Evolutionary conservation across 2,113 vertebrate genomes (phyloP).

Genomic region (Pongo abelii): DNA sequence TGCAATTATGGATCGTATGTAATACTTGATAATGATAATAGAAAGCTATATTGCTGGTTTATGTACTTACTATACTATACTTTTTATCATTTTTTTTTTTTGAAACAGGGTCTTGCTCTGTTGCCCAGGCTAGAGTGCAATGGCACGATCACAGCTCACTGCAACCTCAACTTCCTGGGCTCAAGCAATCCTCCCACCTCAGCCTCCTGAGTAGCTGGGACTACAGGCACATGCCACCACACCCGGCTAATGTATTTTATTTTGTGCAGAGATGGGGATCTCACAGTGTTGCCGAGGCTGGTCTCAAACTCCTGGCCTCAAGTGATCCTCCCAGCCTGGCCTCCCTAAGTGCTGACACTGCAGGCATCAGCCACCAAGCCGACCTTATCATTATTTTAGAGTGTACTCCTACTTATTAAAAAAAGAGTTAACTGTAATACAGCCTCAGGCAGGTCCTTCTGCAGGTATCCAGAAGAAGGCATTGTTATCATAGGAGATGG

Average conservation of each 20-base stretch:
- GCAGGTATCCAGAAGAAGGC: no score
- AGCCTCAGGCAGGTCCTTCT: not conserved
- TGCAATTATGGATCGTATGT: not conserved
- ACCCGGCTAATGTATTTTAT: not conserved
- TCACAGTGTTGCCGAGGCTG: not conserved
- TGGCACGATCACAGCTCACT: not conserved
- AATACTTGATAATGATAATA: not conserved
- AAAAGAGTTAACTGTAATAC: not conserved
- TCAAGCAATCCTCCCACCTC: no score
- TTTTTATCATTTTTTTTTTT: not conserved
- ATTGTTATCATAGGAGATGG: no score
- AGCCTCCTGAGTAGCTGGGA: not conserved
- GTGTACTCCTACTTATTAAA: no score
- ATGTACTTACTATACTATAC: not conserved
- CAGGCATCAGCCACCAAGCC: not conserved
- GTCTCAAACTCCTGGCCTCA: not conserved
- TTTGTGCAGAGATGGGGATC: not conserved
- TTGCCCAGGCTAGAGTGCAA: not conserved
- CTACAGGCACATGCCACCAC: not conserved
- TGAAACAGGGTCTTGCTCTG: not conserved
- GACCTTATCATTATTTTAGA: no score
- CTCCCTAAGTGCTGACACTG: not conserved
- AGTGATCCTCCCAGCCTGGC: not conserved
- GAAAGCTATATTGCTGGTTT: not conserved
- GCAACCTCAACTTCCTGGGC: not conserved